These are phyloP conservation scores for Drosophila pectinifera DNA, from an alignment of 1,140 invertebrate genomes.

Conservation along the genomic window DNA sequence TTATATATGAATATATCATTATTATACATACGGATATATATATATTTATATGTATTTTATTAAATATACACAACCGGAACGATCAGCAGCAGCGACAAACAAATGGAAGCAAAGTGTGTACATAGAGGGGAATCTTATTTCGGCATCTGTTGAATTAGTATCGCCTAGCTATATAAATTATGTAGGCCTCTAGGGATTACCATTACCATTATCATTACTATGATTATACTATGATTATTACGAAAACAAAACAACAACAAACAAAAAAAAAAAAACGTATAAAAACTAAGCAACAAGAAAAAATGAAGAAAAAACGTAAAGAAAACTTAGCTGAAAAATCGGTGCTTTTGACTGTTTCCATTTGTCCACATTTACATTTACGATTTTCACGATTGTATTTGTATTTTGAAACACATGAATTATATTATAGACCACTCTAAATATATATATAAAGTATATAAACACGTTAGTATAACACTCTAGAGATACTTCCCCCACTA, in stretches of 20 bases:
- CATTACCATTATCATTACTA: slow-evolving; percentile 61
- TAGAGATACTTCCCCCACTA: slow-evolving; percentile 50
- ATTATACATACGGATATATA: slow-evolving; percentile 61
- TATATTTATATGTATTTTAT: slow-evolving; percentile 79
- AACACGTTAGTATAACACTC: slow-evolving; percentile 39
- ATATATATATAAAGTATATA: slow-evolving; percentile 45
- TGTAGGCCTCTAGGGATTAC: slow-evolving; percentile 69
- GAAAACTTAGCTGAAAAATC: slow-evolving; percentile 85
- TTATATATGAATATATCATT: slow-evolving; percentile 78
- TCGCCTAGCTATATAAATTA: slow-evolving; percentile 57
- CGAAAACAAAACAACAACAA: slow-evolving; percentile 35
- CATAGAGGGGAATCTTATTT: slow-evolving; percentile 45
- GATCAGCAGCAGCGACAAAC: slow-evolving; percentile 25
- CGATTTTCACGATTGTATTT: slow-evolving; percentile 77
- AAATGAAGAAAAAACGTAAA: slow-evolving; percentile 44
- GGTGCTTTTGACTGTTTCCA: slow-evolving; percentile 85
- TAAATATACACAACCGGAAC: slow-evolving; percentile 47
- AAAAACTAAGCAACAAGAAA: slow-evolving; percentile 43
- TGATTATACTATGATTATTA: slow-evolving; percentile 66
- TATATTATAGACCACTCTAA: slow-evolving; percentile 51
- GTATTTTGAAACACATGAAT: slow-evolving; percentile 79
- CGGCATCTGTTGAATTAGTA: slow-evolving; percentile 57
- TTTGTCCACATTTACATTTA: slow-evolving; percentile 84
- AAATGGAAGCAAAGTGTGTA: slow-evolving; percentile 53
- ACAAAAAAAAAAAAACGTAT: slow-evolving; percentile 33